Conservation (phyloP, 35 echinoderm and acorn worm genomes). For the Heliocidaris erythrogramma region DNA sequence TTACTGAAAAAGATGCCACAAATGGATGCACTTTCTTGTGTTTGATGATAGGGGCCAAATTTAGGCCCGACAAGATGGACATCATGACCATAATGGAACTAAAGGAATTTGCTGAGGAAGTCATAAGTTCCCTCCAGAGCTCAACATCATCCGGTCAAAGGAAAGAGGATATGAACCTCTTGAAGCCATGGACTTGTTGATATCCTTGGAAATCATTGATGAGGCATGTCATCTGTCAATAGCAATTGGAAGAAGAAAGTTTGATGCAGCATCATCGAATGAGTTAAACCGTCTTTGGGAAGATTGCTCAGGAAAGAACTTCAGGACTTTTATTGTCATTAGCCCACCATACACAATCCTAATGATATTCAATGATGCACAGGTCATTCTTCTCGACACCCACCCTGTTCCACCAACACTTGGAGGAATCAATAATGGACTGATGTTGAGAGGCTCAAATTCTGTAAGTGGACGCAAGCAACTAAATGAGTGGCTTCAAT, state of each 20-base stretch:
- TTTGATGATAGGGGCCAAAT: no score
- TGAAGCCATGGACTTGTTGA: constrained; percentile 20
- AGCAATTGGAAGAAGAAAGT: neutral
- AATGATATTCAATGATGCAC: constrained; percentile 9
- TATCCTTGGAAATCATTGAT: neutral
- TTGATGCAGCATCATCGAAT: neutral
- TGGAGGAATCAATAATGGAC: constrained; percentile 24
- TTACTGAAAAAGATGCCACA: no score
- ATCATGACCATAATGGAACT: no score
- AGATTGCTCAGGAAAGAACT: constrained; percentile 2
- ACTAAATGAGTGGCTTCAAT: constrained; percentile 37
- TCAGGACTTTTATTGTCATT: neutral
- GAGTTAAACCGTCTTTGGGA: constrained; percentile 19
- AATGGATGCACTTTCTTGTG: no score
- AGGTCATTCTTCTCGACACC: constrained; percentile 37
- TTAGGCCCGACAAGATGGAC: no score
- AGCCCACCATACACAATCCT: constrained; percentile 44
- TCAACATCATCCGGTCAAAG: constrained; percentile 28
- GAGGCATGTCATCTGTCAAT: neutral
- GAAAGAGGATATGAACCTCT: constrained; percentile 43
- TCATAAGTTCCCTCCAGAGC: constrained; percentile 28
- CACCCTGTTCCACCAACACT: constrained; percentile 33
- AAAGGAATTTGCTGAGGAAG: neutral
- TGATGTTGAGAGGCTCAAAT: constrained; percentile 2
- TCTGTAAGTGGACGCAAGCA: constrained; percentile 6